Percentiles rank a stretch among this genome's conserved stretches.
phyloP scores from a whole-genome alignment of 2,113 vertebrate genomes.

The Prinia subflava region DNA sequence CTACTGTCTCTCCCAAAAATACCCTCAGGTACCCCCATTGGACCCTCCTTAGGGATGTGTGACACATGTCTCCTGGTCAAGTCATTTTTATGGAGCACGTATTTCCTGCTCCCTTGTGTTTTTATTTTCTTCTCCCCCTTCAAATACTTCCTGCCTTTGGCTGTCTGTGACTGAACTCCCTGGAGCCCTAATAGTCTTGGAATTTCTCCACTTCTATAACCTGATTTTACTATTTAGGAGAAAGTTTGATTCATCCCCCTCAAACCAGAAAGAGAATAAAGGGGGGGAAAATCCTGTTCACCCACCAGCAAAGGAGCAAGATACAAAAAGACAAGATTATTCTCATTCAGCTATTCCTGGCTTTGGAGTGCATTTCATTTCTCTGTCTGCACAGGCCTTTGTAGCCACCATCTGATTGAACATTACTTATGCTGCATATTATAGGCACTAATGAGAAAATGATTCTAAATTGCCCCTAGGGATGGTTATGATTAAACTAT shows the following conservation, averaged over 20 bases:
- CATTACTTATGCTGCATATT: constrained; percentile 65
- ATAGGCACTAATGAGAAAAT: constrained; percentile 78
- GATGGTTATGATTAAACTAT: constrained; percentile 80
- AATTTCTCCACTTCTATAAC: neutral
- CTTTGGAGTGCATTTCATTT: neutral
- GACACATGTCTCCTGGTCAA: neutral
- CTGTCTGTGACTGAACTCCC: constrained; percentile 2
- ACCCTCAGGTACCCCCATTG: neutral
- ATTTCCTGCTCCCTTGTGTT: neutral
- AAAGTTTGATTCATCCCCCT: neutral
- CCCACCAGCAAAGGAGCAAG: neutral
- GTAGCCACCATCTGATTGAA: constrained; percentile 63
- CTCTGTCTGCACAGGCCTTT: constrained; percentile 28
- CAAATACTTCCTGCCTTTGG: constrained; percentile 22
- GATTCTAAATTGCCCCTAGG: constrained; percentile 74
- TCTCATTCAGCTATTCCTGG: constrained; percentile 23
- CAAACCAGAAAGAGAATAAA: neutral
- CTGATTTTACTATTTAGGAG: constrained; percentile 22
- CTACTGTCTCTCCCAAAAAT: neutral
- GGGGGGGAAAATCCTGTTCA: accelerated
- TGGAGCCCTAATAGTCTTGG: neutral
- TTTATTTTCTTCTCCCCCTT: constrained; percentile 20
- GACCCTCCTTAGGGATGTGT: neutral
- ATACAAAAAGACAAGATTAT: constrained; percentile 1
- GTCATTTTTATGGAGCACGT: constrained; percentile 4